phyloP scores from a whole-genome alignment of 2,113 vertebrate genomes.

The Lophius piscatorius region DNA sequence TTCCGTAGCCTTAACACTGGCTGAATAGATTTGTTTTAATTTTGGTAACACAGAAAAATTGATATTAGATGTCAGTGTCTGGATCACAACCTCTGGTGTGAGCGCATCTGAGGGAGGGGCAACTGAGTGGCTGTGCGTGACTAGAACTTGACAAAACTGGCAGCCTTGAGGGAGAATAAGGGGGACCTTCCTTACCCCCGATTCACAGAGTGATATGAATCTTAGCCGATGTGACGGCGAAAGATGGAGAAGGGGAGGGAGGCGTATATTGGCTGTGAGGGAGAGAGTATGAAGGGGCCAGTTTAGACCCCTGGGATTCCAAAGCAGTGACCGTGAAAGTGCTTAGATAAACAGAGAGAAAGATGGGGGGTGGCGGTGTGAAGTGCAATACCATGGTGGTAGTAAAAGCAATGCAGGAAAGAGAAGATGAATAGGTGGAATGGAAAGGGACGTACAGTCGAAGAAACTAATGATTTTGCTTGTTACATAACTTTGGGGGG shows the following conservation, averaged over 20 bases:
- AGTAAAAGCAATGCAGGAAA: constrained; percentile 42
- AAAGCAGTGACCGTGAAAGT: constrained; percentile 86
- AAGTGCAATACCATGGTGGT: constrained; percentile 36
- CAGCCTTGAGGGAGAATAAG: constrained; percentile 56
- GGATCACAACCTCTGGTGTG: constrained; percentile 29
- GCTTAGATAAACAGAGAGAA: constrained; percentile 85
- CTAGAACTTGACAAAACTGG: constrained; percentile 75
- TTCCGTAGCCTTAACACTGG: background rate
- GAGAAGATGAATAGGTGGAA: constrained; percentile 57
- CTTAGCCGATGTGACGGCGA: constrained; percentile 77
- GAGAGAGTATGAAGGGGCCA: constrained; percentile 64
- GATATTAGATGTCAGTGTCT: constrained; percentile 11
- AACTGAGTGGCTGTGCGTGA: constrained; percentile 70
- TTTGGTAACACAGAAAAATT: constrained; percentile 19
- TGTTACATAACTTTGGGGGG: constrained; percentile 54
- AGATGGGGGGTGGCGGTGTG: constrained; percentile 33
- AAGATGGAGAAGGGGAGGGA: constrained; percentile 74
- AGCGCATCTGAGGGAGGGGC: constrained; percentile 23
- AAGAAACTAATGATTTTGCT: constrained; percentile 51
- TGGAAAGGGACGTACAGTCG: constrained; percentile 59
- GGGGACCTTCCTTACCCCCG: constrained; percentile 58
- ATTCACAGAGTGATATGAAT: constrained; percentile 72
- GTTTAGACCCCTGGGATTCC: constrained; percentile 82
- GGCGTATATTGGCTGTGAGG: constrained; percentile 52
- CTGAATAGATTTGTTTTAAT: background rate